These are phyloP conservation scores for Agrochola litura DNA, from an alignment of 2,888 invertebrate genomes.

Conservation along the genomic window DNA sequence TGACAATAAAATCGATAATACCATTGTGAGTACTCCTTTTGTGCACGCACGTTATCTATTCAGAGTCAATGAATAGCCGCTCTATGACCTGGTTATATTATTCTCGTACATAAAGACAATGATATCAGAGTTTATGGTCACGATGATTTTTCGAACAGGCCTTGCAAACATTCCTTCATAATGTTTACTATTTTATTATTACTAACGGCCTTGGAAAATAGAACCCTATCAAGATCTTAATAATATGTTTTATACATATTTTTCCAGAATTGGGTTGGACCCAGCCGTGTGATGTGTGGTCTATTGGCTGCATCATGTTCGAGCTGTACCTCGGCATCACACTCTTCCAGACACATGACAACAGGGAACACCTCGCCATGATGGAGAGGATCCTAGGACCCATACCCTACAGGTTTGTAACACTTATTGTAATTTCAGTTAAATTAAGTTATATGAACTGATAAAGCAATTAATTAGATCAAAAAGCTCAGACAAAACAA, in stretches of 20 bases:
- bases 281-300: constrained; percentile 99
- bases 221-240: too few species aligned
- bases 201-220: not conserved
- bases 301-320: constrained; percentile 99
- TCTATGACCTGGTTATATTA: constrained; percentile 10
- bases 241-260: constrained; percentile 37
- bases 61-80: constrained; percentile 7
- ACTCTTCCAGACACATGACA: constrained; percentile 99
- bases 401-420: constrained; percentile 95
- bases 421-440: not conserved
- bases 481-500: not conserved
- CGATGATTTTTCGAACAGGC: constrained; percentile 8
- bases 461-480: not conserved
- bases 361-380: constrained; percentile 99
- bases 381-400: constrained; percentile 99
- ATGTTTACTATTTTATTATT: constrained; percentile 7
- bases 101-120: constrained; percentile 17
- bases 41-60: constrained; percentile 19
- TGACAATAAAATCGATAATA: not conserved
- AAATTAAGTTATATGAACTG: not conserved
- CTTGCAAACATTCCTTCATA: not conserved
- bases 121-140: constrained; percentile 13
- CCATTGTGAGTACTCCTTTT: constrained; percentile 19
- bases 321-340: constrained; percentile 99
- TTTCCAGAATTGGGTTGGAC: constrained; percentile 99